A percentile compares a stretch with the other conserved stretches of the same genome.
phyloP scores from a whole-genome alignment of 2,888 invertebrate genomes.

The Drosophila neutralis region DNA sequence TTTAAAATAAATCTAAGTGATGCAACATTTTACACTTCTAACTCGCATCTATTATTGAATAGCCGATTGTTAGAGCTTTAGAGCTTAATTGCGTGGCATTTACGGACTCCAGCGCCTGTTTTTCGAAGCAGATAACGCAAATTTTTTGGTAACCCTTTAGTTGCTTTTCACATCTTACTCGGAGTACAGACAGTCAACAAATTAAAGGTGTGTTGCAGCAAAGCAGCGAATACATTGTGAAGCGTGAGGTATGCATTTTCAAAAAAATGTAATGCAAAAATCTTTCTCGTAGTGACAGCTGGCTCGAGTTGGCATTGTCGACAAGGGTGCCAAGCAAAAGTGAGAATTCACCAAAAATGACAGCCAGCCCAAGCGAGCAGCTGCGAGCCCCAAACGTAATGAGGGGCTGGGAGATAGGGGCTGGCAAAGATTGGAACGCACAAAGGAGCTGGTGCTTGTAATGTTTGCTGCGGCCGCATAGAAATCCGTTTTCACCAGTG shows the following conservation, averaged over 20 bases:
- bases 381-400: slow-evolving; percentile 29
- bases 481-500: slow-evolving; percentile 60
- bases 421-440: slow-evolving; percentile 8
- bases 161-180: slow-evolving; percentile 51
- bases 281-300: slow-evolving; percentile 40
- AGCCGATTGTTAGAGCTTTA: not conserved
- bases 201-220: slow-evolving; percentile 7
- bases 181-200: slow-evolving; percentile 7
- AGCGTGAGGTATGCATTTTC: slow-evolving; percentile 66
- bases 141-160: slow-evolving; percentile 61
- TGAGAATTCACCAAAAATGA: slow-evolving; percentile 62
- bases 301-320: slow-evolving; percentile 22
- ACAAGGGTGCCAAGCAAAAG: slow-evolving; percentile 39
- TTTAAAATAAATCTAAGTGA: slow-evolving; percentile 18
- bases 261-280: slow-evolving; percentile 57
- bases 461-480: slow-evolving; percentile 55
- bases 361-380: slow-evolving; percentile 44
- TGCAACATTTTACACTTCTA: slow-evolving; percentile 52
- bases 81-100: not conserved
- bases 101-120: not conserved
- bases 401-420: slow-evolving; percentile 7
- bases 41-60: slow-evolving; percentile 3
- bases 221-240: slow-evolving; percentile 4
- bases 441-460: slow-evolving; percentile 46
- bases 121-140: slow-evolving; percentile 13